Evolutionary conservation across 2,113 vertebrate genomes (phyloP), one percentile per base, ranked within the genome.

Genomic region (Cheirogaleus medius): DNA sequence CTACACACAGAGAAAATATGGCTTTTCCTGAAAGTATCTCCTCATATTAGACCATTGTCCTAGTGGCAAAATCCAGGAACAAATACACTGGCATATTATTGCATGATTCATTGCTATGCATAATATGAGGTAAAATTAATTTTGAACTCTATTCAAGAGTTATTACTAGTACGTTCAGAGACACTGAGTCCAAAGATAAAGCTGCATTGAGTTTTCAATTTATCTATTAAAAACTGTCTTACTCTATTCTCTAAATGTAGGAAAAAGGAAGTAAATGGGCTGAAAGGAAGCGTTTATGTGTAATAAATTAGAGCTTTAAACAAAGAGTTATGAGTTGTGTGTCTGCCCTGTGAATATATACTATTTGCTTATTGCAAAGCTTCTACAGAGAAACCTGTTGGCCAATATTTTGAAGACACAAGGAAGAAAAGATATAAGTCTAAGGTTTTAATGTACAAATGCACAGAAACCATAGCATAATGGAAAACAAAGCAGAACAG

Each of bases 281-380:
- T 32, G 8, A 90, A 88, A 91, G 44, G 47, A 86, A 95, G 32
- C 52, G 4, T 68, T 84, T 52, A 49, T n/a, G 32, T 42, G 29
- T 23, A 68, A 23, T 54, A 85, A 87, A n/a, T 87, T 42, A 90
- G 74, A 90, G 34, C 52, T 91, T 77, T 94, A 92, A 64, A 90
- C 39, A 92, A 93, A 95, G 66, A 88, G 54, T 73, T 74, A 11
- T 34, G n/a, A 89, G 52, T 29, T 74, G 17, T 52, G 21, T 64
- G 47, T 78, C 47, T 92, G n/a, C 69, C 3, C 47, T 88, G 10
- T 64, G 42, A 29, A 77, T 87, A 88, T 17, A 84, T 9, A 73
- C 47, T 78, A 32, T 71, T 47, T 93, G 32, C 73, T 95, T 86
- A 89, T 60, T 94, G 71, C 69, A 94, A 66, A 97, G 71, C 18